Base-by-base conservation (phyloP, 2,888 invertebrate species). In the Megamerina dolium region DNA sequence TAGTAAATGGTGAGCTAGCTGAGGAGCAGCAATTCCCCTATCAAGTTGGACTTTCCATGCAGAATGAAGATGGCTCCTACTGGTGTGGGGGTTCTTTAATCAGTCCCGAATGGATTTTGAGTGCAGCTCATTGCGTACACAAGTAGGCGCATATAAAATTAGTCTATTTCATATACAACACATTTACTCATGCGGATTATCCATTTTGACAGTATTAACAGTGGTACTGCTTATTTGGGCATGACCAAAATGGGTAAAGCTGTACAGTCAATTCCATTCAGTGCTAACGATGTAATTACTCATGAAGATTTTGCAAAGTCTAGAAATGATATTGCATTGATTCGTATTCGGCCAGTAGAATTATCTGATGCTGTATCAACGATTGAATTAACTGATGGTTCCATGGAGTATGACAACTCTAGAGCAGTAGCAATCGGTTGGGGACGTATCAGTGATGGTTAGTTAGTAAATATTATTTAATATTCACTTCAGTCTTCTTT, bases 351-450 rank as follows among this genome's bases (percentile, higher is more conserved):
- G n/a, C n/a, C n/a, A n/a, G n/a, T n/a, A n/a, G n/a, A n/a, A n/a
- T n/a, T n/a, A n/a, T n/a, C n/a, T n/a, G n/a, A n/a, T n/a, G n/a
- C n/a, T n/a, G n/a, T n/a, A n/a, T n/a, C n/a, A n/a, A n/a, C n/a
- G n/a, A n/a, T n/a, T n/a, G n/a, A n/a, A n/a, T n/a, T n/a, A n/a
- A n/a, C n/a, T n/a, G 36, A 46, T 12, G 46, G 41, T 21, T 56
- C 60, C 31, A 34, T 57, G 5, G 45, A 31, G n/a, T 64, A 55
- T 29, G 37, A 41, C 8, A 52, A 51, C 14, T 51, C 55, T 12
- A 37, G 42, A 18, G 60, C 49, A 4, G 43, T 60, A 32, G 64
- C 61, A 17, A 63, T 64, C 21, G 66, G 66, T 33, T 66, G 66
- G 64, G 64, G 52, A 42, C 32, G 34, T 4, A 54, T 46, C 14